Percentiles rank a stretch among this genome's conserved stretches.
Conservation (phyloP, 1,140 invertebrate genomes). For the Panagrolaimus sp. region DNA sequence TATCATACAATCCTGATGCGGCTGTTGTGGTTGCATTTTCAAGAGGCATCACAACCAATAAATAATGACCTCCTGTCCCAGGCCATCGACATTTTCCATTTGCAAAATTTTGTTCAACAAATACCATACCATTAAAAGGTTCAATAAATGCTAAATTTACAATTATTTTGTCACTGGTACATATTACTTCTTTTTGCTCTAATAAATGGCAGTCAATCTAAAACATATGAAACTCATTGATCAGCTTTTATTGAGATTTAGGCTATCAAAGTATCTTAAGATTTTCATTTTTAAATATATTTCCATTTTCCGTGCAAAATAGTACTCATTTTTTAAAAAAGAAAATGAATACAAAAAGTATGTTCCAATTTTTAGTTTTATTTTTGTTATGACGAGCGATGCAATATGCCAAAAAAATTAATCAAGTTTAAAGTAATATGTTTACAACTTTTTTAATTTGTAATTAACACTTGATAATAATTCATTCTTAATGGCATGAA, state of each 20-base stretch:
- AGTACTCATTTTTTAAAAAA: too few relatives aligned
- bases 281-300: too few relatives aligned
- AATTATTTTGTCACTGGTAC: slow-evolving; percentile 6
- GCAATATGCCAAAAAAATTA: too few relatives aligned
- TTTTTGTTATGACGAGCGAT: too few relatives aligned
- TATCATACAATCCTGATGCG: neutral
- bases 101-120: neutral
- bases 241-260: neutral
- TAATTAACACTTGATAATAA: too few relatives aligned
- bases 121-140: neutral
- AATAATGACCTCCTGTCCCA: neutral
- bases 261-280: too few relatives aligned
- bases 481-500: too few relatives aligned
- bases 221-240: neutral
- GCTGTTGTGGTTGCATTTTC: neutral
- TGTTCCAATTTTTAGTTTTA: too few relatives aligned
- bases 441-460: too few relatives aligned
- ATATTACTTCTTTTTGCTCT: slow-evolving; percentile 8
- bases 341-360: too few relatives aligned
- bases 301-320: too few relatives aligned
- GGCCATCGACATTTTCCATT: neutral
- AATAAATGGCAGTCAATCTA: neutral
- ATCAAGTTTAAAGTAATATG: too few relatives aligned
- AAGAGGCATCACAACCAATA: slow-evolving; percentile 1
- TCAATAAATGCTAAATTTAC: slow-evolving; percentile 11